Percentiles rank a stretch among this genome's conserved stretches.
These are phyloP conservation scores for Schizaphis graminum DNA, from an alignment of 2,888 invertebrate genomes.

Conservation along the genomic window DNA sequence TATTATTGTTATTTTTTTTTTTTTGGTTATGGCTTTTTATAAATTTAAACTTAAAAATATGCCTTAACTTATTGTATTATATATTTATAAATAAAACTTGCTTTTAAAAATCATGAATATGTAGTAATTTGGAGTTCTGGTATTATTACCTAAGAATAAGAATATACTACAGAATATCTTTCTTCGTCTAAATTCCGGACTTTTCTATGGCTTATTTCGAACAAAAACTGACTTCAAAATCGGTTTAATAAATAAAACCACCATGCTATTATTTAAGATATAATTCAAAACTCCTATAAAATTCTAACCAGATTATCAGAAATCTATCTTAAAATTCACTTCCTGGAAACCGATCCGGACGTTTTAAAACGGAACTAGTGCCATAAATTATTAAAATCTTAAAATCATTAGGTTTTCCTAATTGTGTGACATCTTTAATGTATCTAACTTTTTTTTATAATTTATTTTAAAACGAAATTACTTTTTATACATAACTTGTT, in stretches of 20 bases:
- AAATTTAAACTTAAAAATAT: background rate
- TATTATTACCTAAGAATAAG: background rate
- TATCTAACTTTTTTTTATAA: background rate
- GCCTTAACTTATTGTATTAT: background rate
- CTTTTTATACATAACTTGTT: background rate
- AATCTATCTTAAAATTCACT: background rate
- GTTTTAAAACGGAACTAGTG: background rate
- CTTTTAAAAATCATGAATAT: background rate
- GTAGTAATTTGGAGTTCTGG: background rate
- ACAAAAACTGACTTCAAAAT: background rate
- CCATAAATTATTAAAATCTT: background rate
- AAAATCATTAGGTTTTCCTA: background rate
- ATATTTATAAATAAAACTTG: background rate
- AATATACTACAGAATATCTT: background rate
- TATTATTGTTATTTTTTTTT: background rate
- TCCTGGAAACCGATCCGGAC: background rate
- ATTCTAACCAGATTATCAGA: background rate
- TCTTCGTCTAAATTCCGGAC: background rate
- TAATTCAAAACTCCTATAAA: background rate
- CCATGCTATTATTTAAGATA: background rate
- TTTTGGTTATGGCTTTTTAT: background rate
- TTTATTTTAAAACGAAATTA: background rate
- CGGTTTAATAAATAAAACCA: background rate
- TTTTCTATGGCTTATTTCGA: background rate
- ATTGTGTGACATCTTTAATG: background rate